Evolutionary conservation across 2,797 vertebrate species (phyloP).

Genomic region (Falco columbarius): DNA sequence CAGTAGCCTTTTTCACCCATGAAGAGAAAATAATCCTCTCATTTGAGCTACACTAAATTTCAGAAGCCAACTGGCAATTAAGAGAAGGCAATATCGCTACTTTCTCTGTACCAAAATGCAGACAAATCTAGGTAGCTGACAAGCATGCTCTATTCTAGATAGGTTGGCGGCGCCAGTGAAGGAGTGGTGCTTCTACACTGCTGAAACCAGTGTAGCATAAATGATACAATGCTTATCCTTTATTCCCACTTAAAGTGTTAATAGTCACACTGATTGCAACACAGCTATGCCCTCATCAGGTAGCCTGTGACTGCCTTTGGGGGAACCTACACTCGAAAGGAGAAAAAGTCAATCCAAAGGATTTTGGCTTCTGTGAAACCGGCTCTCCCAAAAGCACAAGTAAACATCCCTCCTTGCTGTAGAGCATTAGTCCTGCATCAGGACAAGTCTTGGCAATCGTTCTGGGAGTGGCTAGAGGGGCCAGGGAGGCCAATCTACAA

Average conservation of each 20-base stretch:
- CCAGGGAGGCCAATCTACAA: accelerated
- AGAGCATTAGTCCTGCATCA: background rate
- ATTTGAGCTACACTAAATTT: background rate
- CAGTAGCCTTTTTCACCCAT: background rate
- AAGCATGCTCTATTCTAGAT: background rate
- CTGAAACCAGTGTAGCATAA: background rate
- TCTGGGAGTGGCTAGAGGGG: background rate
- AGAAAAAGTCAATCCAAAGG: background rate
- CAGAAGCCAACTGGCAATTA: background rate
- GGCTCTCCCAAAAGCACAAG: background rate
- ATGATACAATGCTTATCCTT: accelerated
- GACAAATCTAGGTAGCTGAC: background rate
- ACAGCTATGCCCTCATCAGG: no score
- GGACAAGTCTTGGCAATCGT: accelerated
- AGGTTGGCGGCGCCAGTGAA: background rate
- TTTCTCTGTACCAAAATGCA: background rate
- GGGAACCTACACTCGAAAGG: background rate
- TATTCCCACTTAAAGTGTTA: accelerated
- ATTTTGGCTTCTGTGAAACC: accelerated
- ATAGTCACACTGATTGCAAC: no score
- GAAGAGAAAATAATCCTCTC: background rate
- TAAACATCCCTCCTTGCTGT: background rate
- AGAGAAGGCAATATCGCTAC: background rate
- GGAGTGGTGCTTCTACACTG: background rate
- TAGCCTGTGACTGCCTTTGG: accelerated